Evolutionary conservation across 2,113 vertebrate species (phyloP), one percentile per base, ranked within the genome.

Genomic region (Callithrix jacchus): DNA sequence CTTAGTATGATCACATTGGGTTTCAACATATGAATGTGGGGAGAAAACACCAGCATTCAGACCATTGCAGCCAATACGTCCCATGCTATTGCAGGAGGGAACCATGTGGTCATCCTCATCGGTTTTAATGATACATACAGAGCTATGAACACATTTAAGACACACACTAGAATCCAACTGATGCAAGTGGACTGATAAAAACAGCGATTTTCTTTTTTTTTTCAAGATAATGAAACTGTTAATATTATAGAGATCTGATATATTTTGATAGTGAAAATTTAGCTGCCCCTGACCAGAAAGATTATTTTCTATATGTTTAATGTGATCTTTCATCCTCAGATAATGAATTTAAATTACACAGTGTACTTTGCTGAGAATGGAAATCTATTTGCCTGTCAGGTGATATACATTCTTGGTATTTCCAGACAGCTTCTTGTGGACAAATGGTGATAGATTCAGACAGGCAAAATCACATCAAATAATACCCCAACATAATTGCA

Each of bases 401-500:
- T 95, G 96, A 96, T 71, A 5, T 74, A 93, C 74, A 17, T 74
- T 97, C 64, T 89, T 92, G 42, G 91, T 58, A 82, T 87, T 98
- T 12, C 79, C 94, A 81, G 64, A 89, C 56, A 96, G 81, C 49
- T 80, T 97, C 40, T 49, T 87, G 21, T 88, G 61, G 73, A 97
- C 87, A 97, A 97, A 98, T 40, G 9, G 47, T 97, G 97, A 98
- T n/a, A 87, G 14, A n/a, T 89, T 89, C 91, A 90, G 87, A 97
- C 87, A 87, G 92, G 92, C 8, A 54, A 74, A 76, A 93, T 98
- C 68, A 4, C 14, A 95, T 98, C 87, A 92, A 93, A 89, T 96
- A 97, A 97, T 97, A 92, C 80, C 9, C 87, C 52, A 89, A 89
- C 25, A 96, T 97, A 97, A 97, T 96, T 97, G 68, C 88, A 96